Conservation (phyloP, 1,140 invertebrate species). For the Diabrotica undecimpunctata region DNA sequence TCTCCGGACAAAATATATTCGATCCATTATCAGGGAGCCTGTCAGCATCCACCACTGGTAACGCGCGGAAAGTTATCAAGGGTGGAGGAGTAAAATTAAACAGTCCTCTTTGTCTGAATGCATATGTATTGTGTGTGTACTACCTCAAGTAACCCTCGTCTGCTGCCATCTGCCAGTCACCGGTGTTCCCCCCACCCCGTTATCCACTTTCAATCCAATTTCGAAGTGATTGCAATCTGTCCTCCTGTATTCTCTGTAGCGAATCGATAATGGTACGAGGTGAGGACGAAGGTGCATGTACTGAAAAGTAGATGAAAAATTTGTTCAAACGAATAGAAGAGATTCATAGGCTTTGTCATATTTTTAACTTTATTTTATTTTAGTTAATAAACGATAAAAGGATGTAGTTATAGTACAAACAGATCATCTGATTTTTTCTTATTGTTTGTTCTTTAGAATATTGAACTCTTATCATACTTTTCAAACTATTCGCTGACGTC, state of each 20-base stretch:
- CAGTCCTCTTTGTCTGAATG: slow-evolving; percentile 44
- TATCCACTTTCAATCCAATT: slow-evolving; percentile 43
- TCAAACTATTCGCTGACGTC: too few relatives aligned
- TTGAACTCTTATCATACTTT: too few relatives aligned
- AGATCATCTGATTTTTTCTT: too few relatives aligned
- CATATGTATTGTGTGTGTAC: slow-evolving; percentile 46
- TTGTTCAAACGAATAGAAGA: too few relatives aligned
- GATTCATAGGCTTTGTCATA: too few relatives aligned
- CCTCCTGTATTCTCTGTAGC: slow-evolving; percentile 24
- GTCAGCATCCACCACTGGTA: slow-evolving; percentile 12
- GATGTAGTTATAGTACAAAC: too few relatives aligned
- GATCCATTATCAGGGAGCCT: too few relatives aligned
- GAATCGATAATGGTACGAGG: slow-evolving; percentile 34
- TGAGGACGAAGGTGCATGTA: slow-evolving; percentile 8
- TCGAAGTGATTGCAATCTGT: slow-evolving; percentile 46
- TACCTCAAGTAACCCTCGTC: slow-evolving; percentile 48
- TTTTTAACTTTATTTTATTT: too few relatives aligned
- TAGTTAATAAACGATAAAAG: too few relatives aligned
- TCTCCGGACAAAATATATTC: too few relatives aligned
- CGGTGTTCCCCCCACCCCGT: slow-evolving; percentile 40
- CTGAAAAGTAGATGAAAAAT: too few relatives aligned
- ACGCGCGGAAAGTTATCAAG: slow-evolving; percentile 33
- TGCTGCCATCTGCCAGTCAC: slow-evolving; percentile 45
- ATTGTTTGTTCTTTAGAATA: too few relatives aligned
- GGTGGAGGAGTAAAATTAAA: slow-evolving; percentile 41